These are phyloP conservation scores for Tachycineta bicolor DNA, from an alignment of 2,113 vertebrate genomes.

Conservation along the genomic window DNA sequence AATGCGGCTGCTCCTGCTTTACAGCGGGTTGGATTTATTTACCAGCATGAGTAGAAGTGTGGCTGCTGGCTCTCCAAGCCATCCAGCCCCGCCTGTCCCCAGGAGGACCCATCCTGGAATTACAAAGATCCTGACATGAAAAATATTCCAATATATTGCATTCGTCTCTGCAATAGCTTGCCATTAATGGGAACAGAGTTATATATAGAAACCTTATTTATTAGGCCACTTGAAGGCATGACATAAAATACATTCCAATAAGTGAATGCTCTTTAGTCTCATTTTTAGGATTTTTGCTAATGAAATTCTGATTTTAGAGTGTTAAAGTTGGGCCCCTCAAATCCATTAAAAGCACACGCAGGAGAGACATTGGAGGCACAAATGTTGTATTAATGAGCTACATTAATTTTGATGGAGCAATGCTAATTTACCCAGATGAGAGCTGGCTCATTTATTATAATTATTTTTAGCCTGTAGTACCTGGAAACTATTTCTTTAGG, in stretches of 20 bases:
- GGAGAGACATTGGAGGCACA: not conserved
- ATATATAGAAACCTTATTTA: not conserved
- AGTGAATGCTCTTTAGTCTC: not conserved
- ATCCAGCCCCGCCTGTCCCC: not conserved
- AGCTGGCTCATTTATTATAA: not conserved
- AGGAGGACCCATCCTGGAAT: not conserved
- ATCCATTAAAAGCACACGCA: not conserved
- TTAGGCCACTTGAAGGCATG: not conserved
- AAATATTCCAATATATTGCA: not conserved
- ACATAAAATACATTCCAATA: not conserved
- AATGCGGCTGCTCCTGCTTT: not conserved
- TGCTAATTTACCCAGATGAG: not conserved
- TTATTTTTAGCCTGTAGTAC: not conserved
- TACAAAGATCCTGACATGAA: not conserved
- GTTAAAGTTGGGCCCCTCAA: not conserved
- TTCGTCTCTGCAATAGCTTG: not conserved
- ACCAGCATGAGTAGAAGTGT: rapidly evolving
- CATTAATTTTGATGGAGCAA: not conserved
- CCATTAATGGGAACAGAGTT: not conserved
- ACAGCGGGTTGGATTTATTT: not conserved
- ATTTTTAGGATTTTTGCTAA: not conserved
- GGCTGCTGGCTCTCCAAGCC: not conserved
- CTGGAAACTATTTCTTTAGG: not conserved
- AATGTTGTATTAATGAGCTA: not conserved
- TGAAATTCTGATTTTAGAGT: not conserved